These are phyloP conservation scores for Cephus pygmeus DNA, from an alignment of 2,888 invertebrate species.

Conservation along the genomic window DNA sequence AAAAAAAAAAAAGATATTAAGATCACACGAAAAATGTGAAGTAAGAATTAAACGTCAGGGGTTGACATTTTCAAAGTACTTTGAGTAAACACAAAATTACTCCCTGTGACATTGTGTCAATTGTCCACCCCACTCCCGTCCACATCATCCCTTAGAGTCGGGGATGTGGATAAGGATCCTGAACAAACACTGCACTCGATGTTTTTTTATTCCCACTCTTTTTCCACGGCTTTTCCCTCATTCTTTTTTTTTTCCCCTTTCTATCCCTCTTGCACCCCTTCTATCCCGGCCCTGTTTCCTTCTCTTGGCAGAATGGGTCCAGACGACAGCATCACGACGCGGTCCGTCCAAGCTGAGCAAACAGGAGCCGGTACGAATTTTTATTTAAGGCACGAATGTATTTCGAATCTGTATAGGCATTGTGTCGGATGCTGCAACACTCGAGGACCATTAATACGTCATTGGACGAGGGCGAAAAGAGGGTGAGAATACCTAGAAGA, in stretches of 20 bases:
- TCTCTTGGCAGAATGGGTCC: conserved; percentile 1
- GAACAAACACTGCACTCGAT: conserved; percentile 21
- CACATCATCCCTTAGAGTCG: conserved; percentile 9
- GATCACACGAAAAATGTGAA: neutral
- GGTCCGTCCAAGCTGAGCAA: conserved; percentile 18
- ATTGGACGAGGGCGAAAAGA: neutral
- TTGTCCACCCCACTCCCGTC: neutral
- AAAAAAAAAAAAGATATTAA: no score
- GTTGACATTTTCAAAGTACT: conserved; percentile 33
- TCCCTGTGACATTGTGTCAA: conserved; percentile 14
- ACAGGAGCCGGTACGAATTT: conserved; percentile 11
- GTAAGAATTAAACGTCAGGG: conserved; percentile 31
- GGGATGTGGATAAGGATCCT: conserved; percentile 19
- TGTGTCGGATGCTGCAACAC: neutral
- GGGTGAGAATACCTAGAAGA: neutral
- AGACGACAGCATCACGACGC: conserved; percentile 5
- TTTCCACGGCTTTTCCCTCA: no score
- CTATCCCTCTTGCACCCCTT: no score
- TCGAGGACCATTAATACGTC: conserved; percentile 2
- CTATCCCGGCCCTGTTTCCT: neutral
- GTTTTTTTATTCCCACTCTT: conserved; percentile 13
- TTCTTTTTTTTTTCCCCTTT: no score
- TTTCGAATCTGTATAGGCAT: neutral
- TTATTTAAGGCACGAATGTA: conserved; percentile 9
- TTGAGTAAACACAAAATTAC: conserved; percentile 41